Base-by-base conservation (phyloP, 2,113 vertebrate genomes). In the Ctenomys sociabilis region DNA sequence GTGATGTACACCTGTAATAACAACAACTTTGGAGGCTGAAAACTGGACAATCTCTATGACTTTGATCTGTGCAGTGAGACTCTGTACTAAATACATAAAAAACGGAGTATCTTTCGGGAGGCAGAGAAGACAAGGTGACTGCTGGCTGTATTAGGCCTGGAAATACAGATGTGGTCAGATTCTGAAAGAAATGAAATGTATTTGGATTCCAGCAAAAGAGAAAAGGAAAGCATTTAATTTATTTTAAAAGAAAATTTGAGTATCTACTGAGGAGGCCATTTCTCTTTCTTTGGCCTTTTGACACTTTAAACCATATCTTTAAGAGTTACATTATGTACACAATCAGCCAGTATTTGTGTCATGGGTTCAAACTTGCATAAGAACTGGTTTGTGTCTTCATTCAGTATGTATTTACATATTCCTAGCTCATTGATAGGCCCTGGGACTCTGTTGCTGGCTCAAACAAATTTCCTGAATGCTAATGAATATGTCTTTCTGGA, bases 181-280 rank as follows among this genome's bases (percentile, higher is more conserved):
- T 37, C 66, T 32, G 52, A 94, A 89, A 95, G 84, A 57, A 52
- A n/a, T 93, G 81, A 95, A 84, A 85, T 77, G 90, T 92, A 28
- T 63, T 92, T 70, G 70, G 43, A 19, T 28, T 88, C 37, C 49
- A 85, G n/a, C 24, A 52, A 49, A 75, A 90, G 49, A 40, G 57
- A 82, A 95, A 95, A 93, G 72, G 14, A 40, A 57, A 81, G 32
- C 84, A 6, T 93, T 91, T 95, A 93, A 87, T 96, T 94, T 61
- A 22, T 92, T 97, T 96, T 92, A 95, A 88, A 85, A 90, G 73
- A 88, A 96, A 93, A 87, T 95, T 81, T 95, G 84, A 86, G 95
- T 95, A 59, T 96, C 54, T 85, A 26, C 54, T 94, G 88, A 66
- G 24, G 86, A 95, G 52, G 49, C 68, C 81, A 5, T 88, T 95